Conservation (phyloP, 2,888 invertebrate genomes). For the Erannis defoliaria region DNA sequence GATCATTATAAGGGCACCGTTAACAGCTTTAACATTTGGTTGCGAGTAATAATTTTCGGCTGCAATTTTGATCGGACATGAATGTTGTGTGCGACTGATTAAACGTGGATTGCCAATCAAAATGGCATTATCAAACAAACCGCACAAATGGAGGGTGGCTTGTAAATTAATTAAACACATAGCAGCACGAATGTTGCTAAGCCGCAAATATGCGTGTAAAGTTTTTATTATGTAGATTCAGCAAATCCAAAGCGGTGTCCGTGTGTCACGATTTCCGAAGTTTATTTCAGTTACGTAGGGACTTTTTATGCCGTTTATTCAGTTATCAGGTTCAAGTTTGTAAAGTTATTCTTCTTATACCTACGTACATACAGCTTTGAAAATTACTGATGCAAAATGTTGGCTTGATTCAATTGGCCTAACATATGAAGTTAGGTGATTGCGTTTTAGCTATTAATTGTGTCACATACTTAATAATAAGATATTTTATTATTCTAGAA, state of each 20-base stretch:
- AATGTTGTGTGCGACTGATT: constrained; percentile 42
- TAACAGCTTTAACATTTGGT: constrained; percentile 35
- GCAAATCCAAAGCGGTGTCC: constrained; percentile 24
- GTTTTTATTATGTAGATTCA: constrained; percentile 29
- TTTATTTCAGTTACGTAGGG: constrained; percentile 12
- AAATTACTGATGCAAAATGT: neutral
- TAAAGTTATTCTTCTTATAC: constrained; percentile 13
- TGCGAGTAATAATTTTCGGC: constrained; percentile 41
- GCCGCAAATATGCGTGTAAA: constrained; percentile 28
- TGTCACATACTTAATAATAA: no score
- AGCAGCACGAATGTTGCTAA: constrained; percentile 15
- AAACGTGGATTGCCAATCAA: constrained; percentile 46
- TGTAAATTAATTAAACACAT: constrained; percentile 41
- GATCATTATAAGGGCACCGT: constrained; percentile 29
- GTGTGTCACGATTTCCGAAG: constrained; percentile 26
- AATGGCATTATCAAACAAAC: constrained; percentile 45
- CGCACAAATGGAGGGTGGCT: constrained; percentile 37
- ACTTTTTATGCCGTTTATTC: constrained; percentile 17
- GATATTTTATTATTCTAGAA: no score
- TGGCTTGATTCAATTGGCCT: neutral
- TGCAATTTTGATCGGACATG: constrained; percentile 38
- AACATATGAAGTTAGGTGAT: neutral
- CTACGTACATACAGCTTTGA: neutral
- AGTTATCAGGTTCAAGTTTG: constrained; percentile 21
- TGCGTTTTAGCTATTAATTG: no score